These are phyloP conservation scores for Habrosyne pyritoides DNA, from an alignment of 2,888 invertebrate genomes.

Conservation along the genomic window DNA sequence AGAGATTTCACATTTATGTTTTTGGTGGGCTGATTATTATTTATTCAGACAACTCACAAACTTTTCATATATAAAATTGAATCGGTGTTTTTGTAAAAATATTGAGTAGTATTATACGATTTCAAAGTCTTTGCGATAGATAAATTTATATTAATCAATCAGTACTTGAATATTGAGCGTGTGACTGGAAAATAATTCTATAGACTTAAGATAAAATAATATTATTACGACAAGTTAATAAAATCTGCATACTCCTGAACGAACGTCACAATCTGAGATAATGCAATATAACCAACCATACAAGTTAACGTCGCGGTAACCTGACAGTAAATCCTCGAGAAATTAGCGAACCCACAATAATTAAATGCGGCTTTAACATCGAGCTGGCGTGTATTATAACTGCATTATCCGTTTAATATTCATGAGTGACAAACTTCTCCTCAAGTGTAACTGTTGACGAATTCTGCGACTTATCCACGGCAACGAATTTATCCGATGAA, in stretches of 20 bases:
- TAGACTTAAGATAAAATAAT: too few relatives aligned
- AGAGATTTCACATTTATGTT: too few relatives aligned
- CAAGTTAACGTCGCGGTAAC: slow-evolving; percentile 19
- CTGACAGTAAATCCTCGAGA: slow-evolving; percentile 42
- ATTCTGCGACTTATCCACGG: slow-evolving; percentile 61
- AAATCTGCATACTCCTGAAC: neutral
- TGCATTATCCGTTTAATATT: slow-evolving; percentile 78
- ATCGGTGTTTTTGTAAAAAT: too few relatives aligned
- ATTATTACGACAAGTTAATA: too few relatives aligned
- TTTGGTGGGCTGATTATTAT: too few relatives aligned
- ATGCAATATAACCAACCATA: slow-evolving; percentile 31
- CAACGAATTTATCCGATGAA: slow-evolving; percentile 64
- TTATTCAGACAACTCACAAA: too few relatives aligned
- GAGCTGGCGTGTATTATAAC: slow-evolving; percentile 65
- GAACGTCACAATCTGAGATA: slow-evolving; percentile 15
- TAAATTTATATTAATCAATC: too few relatives aligned
- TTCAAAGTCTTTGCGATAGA: too few relatives aligned
- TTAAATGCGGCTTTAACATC: slow-evolving; percentile 60
- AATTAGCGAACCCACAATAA: slow-evolving; percentile 52
- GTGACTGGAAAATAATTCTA: too few relatives aligned
- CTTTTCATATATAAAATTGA: too few relatives aligned
- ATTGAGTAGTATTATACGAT: too few relatives aligned
- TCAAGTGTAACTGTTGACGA: slow-evolving; percentile 65
- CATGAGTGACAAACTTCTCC: slow-evolving; percentile 68
- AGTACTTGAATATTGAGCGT: too few relatives aligned